Conservation (phyloP, 2,113 vertebrate species). For the Salvelinus sp. region DNA sequence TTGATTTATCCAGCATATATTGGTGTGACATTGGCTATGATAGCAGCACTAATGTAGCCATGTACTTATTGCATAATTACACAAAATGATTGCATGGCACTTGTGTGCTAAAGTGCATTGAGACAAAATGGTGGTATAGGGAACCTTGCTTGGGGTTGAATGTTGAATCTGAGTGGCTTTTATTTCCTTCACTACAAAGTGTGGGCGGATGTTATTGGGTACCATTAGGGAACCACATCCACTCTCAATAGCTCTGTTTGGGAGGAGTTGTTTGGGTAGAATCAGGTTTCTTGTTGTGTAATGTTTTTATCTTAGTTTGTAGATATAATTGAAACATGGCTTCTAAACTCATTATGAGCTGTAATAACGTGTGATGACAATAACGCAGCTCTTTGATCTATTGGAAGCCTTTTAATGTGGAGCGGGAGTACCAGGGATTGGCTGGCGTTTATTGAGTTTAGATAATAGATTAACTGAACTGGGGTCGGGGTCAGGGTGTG, state of each 20-base stretch:
- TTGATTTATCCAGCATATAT: too few relatives aligned
- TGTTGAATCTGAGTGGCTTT: constrained; percentile 20
- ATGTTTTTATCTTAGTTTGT: too few relatives aligned
- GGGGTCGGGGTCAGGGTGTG: too few relatives aligned
- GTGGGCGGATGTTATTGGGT: constrained; percentile 49
- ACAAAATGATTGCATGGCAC: constrained; percentile 16
- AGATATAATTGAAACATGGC: too few relatives aligned
- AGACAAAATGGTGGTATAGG: background rate
- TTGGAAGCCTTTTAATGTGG: background rate
- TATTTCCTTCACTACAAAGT: constrained; percentile 25
- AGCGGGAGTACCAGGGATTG: too few relatives aligned
- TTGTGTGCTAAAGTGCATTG: constrained; percentile 19
- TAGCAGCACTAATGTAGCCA: background rate
- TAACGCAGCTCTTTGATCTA: background rate
- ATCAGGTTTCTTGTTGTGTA: background rate
- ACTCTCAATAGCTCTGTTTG: background rate
- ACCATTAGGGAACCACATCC: constrained; percentile 48
- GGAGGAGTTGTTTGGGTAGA: background rate
- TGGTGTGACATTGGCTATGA: too few relatives aligned
- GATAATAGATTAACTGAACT: too few relatives aligned
- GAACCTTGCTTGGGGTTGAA: background rate
- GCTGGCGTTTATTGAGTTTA: too few relatives aligned
- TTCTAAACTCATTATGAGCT: background rate
- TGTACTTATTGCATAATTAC: constrained; percentile 17
- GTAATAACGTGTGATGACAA: background rate